Evolutionary conservation across 2,113 vertebrate species (phyloP).

Genomic region (Colius striatus): DNA sequence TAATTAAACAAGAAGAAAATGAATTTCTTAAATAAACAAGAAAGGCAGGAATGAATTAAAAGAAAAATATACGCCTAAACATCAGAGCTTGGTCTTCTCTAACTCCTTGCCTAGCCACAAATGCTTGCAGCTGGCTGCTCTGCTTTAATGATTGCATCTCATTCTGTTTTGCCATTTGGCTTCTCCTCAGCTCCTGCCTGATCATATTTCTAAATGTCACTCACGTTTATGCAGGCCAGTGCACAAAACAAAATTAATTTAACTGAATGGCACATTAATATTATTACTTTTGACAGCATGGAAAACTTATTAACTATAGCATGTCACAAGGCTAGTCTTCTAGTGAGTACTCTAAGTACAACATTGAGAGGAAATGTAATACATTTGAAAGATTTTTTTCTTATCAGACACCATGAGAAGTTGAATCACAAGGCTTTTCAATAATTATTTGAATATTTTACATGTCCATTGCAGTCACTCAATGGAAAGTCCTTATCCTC

Average conservation of each 20-base stretch:
- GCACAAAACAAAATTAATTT: slow-evolving; percentile 84
- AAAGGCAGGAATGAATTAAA: slow-evolving; percentile 24
- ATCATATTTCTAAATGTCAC: slow-evolving; percentile 77
- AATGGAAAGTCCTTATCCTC: slow-evolving; percentile 32
- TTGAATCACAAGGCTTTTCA: slow-evolving; percentile 37
- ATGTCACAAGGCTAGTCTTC: slow-evolving; percentile 66
- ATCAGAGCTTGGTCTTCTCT: neutral
- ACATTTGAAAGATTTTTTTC: slow-evolving; percentile 4
- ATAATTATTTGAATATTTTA: slow-evolving; percentile 49
- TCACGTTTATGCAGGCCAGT: slow-evolving; percentile 72
- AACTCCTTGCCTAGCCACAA: neutral
- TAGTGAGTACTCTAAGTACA: slow-evolving; percentile 40
- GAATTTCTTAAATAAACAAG: neutral
- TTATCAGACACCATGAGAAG: slow-evolving; percentile 43
- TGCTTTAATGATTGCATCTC: slow-evolving; percentile 45
- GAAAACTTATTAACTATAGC: slow-evolving; percentile 80
- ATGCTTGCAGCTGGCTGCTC: slow-evolving; percentile 36
- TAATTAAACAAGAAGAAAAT: slow-evolving; percentile 43
- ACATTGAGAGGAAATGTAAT: slow-evolving; percentile 58
- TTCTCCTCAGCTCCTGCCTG: slow-evolving; percentile 63
- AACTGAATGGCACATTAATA: slow-evolving; percentile 76
- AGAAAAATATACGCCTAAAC: neutral
- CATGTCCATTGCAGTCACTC: neutral
- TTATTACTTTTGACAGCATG: slow-evolving; percentile 83
- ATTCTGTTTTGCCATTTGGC: slow-evolving; percentile 57